A percentile compares a stretch with the other conserved stretches of the same genome.
Conservation (phyloP, 2,888 invertebrate species). For the Sesamia inferens region DNA sequence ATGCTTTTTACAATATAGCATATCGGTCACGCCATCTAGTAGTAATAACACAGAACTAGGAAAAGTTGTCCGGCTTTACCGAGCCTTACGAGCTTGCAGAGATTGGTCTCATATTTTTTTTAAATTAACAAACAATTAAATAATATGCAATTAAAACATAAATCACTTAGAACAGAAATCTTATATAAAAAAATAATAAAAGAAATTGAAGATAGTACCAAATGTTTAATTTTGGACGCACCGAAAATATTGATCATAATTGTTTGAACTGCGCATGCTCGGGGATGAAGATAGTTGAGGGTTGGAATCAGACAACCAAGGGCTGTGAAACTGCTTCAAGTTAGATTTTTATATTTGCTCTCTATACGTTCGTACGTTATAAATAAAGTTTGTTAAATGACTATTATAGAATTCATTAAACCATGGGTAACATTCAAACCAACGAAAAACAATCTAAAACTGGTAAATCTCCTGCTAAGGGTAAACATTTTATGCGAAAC, state of each 20-base stretch:
- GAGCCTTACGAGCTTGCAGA: neutral
- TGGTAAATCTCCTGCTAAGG: conserved; percentile 90
- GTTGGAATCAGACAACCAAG: conserved; percentile 62
- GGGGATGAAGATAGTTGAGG: conserved; percentile 46
- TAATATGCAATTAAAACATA: neutral
- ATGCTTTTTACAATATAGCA: conserved; percentile 5
- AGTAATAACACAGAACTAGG: neutral
- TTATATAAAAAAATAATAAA: neutral
- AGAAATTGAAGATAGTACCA: neutral
- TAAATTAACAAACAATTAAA: neutral
- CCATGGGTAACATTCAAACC: conserved; percentile 90
- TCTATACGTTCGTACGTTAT: too few species aligned
- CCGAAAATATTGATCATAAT: conserved; percentile 67
- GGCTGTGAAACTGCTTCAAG: conserved; percentile 76
- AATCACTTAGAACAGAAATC: neutral
- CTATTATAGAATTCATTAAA: conserved; percentile 30
- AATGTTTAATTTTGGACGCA: conserved; percentile 50
- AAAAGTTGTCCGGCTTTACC: conserved; percentile 26
- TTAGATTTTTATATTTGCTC: conserved; percentile 57
- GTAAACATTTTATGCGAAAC: conserved; percentile 89
- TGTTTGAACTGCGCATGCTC: conserved; percentile 69
- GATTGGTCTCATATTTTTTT: neutral
- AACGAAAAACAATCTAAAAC: conserved; percentile 88
- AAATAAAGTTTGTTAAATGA: conserved; percentile 49
- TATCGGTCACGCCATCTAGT: conserved; percentile 54